These are phyloP conservation scores for Ferdinandea cuprea DNA, from an alignment of 2,888 invertebrate genomes.

Conservation along the genomic window DNA sequence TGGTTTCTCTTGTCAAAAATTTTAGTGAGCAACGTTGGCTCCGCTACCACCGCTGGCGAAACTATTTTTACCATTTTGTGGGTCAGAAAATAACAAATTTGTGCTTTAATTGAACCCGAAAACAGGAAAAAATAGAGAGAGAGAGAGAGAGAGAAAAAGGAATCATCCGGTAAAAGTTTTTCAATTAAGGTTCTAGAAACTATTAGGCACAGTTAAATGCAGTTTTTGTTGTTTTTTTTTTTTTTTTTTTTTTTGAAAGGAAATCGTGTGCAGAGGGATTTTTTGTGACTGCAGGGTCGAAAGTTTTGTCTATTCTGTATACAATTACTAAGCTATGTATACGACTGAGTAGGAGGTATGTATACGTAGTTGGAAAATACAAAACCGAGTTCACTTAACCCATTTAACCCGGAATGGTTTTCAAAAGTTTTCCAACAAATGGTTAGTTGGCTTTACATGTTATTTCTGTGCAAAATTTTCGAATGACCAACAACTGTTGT, in stretches of 20 bases:
- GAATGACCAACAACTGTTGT: constrained; percentile 26
- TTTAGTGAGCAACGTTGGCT: constrained; percentile 26
- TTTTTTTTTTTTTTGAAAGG: too few species aligned
- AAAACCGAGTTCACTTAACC: constrained; percentile 46
- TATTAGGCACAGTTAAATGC: constrained; percentile 64
- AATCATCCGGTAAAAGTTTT: constrained; percentile 66
- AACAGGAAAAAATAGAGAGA: constrained; percentile 3
- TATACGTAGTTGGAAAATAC: constrained; percentile 3
- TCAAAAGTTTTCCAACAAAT: constrained; percentile 30
- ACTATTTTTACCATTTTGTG: constrained; percentile 54
- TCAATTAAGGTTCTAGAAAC: constrained; percentile 66
- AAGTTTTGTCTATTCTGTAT: constrained; percentile 65
- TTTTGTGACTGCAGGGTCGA: constrained; percentile 41
- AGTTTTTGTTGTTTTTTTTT: constrained; percentile 31
- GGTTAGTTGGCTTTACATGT: constrained; percentile 25
- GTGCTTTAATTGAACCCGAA: constrained; percentile 64
- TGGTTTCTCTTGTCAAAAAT: constrained; percentile 60
- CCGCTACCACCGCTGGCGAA: constrained; percentile 24
- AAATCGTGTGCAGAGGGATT: constrained; percentile 22
- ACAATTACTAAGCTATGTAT: constrained; percentile 40
- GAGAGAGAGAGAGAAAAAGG: constrained; percentile 34
- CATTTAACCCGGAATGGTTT: constrained; percentile 46
- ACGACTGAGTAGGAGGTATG: background rate
- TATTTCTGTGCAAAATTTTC: constrained; percentile 13
- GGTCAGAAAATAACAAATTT: constrained; percentile 69